Base-by-base conservation (phyloP, 2,888 invertebrate genomes). In the Cistogaster globosa region DNA sequence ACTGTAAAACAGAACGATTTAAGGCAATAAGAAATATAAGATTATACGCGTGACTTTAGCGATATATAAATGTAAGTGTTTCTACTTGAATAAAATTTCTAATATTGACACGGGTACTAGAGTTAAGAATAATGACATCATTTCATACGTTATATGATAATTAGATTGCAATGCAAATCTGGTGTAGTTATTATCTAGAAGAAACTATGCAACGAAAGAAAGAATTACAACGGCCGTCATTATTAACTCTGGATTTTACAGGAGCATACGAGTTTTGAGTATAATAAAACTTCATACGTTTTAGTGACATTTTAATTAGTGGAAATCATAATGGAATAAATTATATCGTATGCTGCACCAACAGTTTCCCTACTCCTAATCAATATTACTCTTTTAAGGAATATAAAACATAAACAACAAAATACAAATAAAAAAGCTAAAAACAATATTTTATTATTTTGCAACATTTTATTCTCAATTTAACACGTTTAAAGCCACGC, bases 391-490 rank as follows among this genome's bases (percentile, higher is more conserved):
- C n/a, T n/a, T n/a, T n/a, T n/a, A 2, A 26, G 1, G 4, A 26
- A 26, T 26, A 2, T 26, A 26, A 26, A 26, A 4, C 4, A 4
- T 4, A 26, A 2, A 26, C 1, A 26, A 26, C 4, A 2, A 4
- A 26, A 26, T 26, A 2, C 2, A 26, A 26, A 26, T 26, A 4
- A 26, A 26, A 4, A 26, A 26, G 26, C 7, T 65, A 45, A 75
- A 45, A 75, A 36, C 18, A 55, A 65, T 65, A 65, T 62, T 62
- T 62, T 55, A 55, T 63, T 55, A 45, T 26, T 45, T 22, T 18
- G 55, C 53, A 42, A 55, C 26, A 75, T 75, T 65, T 55, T 45
- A 45, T 55, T 57, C 65, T 2, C 57, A 55, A 57, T 45, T 57
- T 22, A n/a, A 57, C 16, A n/a, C 18, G 16, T 8, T n/a, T 32